Evolutionary conservation across 1,140 invertebrate species (phyloP).

Genomic region (Cherax destructor): DNA sequence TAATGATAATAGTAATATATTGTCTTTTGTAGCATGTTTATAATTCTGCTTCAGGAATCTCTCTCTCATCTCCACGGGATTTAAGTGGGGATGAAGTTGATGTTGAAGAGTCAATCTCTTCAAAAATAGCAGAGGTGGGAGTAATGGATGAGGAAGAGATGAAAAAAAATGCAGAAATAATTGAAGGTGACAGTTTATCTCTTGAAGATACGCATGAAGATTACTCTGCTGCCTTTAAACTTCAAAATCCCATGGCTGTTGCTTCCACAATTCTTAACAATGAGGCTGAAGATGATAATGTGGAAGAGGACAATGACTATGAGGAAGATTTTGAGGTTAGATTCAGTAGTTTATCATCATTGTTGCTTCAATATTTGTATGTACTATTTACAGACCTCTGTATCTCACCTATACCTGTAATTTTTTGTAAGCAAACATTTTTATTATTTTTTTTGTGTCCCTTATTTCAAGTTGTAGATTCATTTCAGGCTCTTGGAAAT

Average conservation of each 20-base stretch:
- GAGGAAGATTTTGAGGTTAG: constrained; percentile 65
- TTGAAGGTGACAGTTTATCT: constrained; percentile 1
- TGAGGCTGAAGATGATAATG: constrained; percentile 1
- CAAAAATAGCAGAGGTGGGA: constrained; percentile 58
- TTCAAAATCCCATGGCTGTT: not conserved
- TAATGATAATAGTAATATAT: not conserved
- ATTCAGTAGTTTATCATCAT: not conserved
- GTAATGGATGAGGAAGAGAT: constrained; percentile 28
- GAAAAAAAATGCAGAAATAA: constrained; percentile 2
- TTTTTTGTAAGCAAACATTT: no score
- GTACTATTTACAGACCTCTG: no score
- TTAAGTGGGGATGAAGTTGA: constrained; percentile 55
- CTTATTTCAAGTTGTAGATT: no score
- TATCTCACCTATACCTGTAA: no score
- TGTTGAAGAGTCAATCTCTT: constrained; percentile 56
- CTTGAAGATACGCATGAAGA: not conserved
- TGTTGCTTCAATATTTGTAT: no score
- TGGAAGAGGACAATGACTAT: constrained; percentile 24
- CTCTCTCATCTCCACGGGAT: constrained; percentile 51
- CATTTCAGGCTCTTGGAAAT: no score
- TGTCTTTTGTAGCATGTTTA: not conserved
- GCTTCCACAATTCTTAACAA: not conserved
- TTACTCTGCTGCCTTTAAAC: not conserved
- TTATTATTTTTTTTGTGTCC: no score
- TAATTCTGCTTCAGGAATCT: constrained; percentile 49